Base-by-base conservation (phyloP, 2,888 invertebrate genomes). In the Ormyrus rosae region DNA sequence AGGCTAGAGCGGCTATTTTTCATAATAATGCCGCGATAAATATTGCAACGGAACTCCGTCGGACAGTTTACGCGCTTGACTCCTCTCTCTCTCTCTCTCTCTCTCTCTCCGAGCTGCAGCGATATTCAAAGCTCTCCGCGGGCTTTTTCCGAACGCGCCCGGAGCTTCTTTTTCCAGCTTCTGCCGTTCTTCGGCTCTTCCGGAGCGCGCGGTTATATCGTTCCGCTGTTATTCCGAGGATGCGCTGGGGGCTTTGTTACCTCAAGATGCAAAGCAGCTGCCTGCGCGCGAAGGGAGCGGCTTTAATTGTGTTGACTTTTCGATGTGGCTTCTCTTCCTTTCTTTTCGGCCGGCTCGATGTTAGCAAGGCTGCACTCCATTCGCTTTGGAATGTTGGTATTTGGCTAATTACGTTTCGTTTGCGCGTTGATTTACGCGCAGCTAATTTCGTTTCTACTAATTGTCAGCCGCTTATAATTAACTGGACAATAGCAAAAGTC, bases 1-100 rank as follows among this genome's bases (percentile, higher is more conserved):
- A 11, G 64, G 56, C 53, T 50, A 46, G 53, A 7, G 55, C 53
- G 34, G 56, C 58, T 70, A 81, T 74, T 78, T 81, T 78, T 81
- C 70, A 74, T 74, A 81, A 74, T 81, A 81, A 78, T 74, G 60
- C 50, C 19, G 53, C 68, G 73, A 81, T 78, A 78, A 81, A 81
- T 81, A 81, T 74, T 74, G 74, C 61, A 70, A 60, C 60, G 63
- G 58, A 64, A 81, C 53, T 68, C 45, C 50, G 60, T 61, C 53
- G 61, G 75, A 75, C 67, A 76, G 67, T 75, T 65, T 75, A 65
- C 51, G 46, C 60, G 48, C 10, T 4, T 34, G 34, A 3, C 34
- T 34, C 34, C 34, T 34, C 34, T 34, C 34, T 34, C 34, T 2
- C 34, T 34, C 34, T 34, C 34, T 19, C 19, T 19, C 19, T 19